Base-by-base conservation (phyloP, 2,797 vertebrate species). In the Menidia menidia region DNA sequence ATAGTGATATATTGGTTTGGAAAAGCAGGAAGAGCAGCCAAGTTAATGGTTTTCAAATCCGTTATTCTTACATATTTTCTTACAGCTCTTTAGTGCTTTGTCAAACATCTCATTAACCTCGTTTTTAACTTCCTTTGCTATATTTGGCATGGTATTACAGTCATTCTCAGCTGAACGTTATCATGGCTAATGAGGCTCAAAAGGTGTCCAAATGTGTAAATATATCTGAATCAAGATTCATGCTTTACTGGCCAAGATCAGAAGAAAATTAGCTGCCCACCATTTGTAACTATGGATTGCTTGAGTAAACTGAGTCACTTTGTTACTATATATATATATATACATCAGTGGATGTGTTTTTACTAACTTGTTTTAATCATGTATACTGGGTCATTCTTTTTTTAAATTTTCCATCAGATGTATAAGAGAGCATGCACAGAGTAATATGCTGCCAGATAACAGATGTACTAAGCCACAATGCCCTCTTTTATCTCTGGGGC, bases 61-160 rank as follows among this genome's bases (percentile, higher is more conserved):
- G 77, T 83, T 88, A 25, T 87, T 91, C 87, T 88, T 83, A 50
- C 55, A 47, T 89, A 90, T 83, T 80, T 89, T 86, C 90, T 84
- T 75, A 90, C 85, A 76, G 78, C 83, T 87, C 75, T 61, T 59
- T 80, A 60, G 83, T 73, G 79, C 82, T 89, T 86, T 75, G 80
- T 87, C 87, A 90, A 92, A 89, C 81, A 74, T 87, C 87, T 90
- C 89, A 89, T 94, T 93, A 92, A 91, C 88, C 87, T 84, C 45
- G 30, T 82, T 86, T 89, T 89, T 86, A 82, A 91, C 87, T 85
- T 89, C 78, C 80, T 71, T 64, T 73, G 77, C 68, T 80, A 79
- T 82, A 83, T 92, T 88, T 87, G 86, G 90, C 88, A 85, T 71
- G 45, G 69, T 73, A 77, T 88, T 88, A 71, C 58, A 64, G 87